A percentile compares a stretch with the other conserved stretches of the same genome.
Evolutionary conservation across 1,140 invertebrate genomes (phyloP).

Genomic region (Aphidius ervi): DNA sequence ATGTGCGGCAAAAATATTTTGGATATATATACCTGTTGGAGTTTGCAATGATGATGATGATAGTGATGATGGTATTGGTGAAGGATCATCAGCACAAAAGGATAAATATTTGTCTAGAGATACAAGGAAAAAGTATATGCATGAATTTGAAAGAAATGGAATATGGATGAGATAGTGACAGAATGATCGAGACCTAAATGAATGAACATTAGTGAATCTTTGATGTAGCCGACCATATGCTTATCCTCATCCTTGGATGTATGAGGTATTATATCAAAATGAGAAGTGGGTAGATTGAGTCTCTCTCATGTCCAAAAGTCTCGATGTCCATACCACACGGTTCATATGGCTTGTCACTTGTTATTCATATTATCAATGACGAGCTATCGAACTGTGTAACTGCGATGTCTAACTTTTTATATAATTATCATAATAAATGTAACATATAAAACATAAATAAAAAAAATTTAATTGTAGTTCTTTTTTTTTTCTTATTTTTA

Average conservation of each 20-base stretch:
- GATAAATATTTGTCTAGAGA: not conserved
- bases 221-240: conserved; percentile 22
- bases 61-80: too few species aligned
- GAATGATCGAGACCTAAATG: conserved; percentile 13
- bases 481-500: not conserved
- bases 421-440: not conserved
- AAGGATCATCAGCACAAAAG: too few species aligned
- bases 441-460: not conserved
- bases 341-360: conserved; percentile 47
- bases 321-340: conserved; percentile 31
- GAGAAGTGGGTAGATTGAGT: too few species aligned
- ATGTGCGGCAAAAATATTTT: too few species aligned
- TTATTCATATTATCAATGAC: conserved; percentile 30
- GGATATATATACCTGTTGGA: too few species aligned
- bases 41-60: too few species aligned
- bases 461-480: not conserved
- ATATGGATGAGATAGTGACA: conserved; percentile 18
- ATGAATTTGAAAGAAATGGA: too few species aligned
- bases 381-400: conserved; percentile 44
- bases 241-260: not conserved
- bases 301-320: conserved; percentile 28
- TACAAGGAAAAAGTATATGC: not conserved
- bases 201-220: conserved; percentile 18
- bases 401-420: conserved; percentile 33
- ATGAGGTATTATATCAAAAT: too few species aligned